phyloP scores from a whole-genome alignment of 2,888 invertebrate genomes.

The Cosmopolites sordidus region DNA sequence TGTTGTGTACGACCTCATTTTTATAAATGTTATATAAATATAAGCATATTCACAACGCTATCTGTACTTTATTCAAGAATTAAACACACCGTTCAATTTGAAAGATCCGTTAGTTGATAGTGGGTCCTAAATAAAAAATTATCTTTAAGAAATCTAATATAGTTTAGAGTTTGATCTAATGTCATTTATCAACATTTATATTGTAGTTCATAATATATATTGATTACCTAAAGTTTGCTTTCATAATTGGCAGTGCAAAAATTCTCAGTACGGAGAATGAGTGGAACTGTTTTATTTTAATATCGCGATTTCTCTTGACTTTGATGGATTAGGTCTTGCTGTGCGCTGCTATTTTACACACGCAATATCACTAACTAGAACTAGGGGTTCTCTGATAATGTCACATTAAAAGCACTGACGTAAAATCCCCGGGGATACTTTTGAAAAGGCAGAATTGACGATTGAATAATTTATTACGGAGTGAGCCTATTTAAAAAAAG shows the following conservation, averaged over 20 bases:
- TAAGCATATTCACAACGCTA: too few species aligned
- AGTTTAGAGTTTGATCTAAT: too few species aligned
- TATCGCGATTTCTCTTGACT: slow-evolving; percentile 41
- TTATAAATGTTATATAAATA: too few species aligned
- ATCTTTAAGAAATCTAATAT: too few species aligned
- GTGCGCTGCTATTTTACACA: slow-evolving; percentile 36
- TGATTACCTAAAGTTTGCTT: slow-evolving; percentile 1
- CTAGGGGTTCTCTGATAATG: slow-evolving; percentile 25
- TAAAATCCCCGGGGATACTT: slow-evolving; percentile 18
- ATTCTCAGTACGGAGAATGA: slow-evolving; percentile 29
- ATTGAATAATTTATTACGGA: slow-evolving; percentile 22
- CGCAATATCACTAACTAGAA: slow-evolving; percentile 30
- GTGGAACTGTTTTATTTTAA: slow-evolving; percentile 42
- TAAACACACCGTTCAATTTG: too few species aligned
- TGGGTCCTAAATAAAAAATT: too few species aligned
- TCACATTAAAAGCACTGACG: slow-evolving; percentile 24
- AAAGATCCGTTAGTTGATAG: too few species aligned
- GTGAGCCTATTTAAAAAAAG: slow-evolving; percentile 15
- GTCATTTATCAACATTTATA: too few species aligned
- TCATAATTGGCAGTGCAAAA: slow-evolving; percentile 13
- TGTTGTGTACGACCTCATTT: too few species aligned
- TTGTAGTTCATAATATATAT: background rate
- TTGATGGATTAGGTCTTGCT: slow-evolving; percentile 43
- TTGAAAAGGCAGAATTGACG: slow-evolving; percentile 22
- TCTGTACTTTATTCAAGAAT: too few species aligned